Conservation (phyloP, 2,888 invertebrate genomes). For the Acleris sparsana region DNA sequence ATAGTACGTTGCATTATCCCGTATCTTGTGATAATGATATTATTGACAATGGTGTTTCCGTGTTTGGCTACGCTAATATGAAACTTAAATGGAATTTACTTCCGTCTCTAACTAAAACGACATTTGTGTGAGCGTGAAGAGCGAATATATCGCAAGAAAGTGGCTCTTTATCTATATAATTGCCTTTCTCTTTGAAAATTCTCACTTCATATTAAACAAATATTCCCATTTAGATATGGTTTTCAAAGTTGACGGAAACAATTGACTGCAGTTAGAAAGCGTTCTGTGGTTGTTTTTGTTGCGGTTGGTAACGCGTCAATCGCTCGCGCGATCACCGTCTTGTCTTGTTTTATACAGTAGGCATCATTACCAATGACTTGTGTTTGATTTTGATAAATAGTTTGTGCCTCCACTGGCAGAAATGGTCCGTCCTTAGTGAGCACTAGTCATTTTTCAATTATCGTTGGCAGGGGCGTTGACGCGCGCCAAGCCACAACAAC, state of each 20-base stretch:
- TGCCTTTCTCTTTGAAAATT: conserved; percentile 12
- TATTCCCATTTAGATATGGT: conserved; percentile 18
- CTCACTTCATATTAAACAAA: conserved; percentile 14
- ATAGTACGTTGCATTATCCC: no score
- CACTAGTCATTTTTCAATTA: conserved; percentile 52
- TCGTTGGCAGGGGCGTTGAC: conserved; percentile 41
- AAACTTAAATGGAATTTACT: no score
- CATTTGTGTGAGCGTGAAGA: background rate
- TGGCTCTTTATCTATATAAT: background rate
- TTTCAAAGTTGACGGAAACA: conserved; percentile 23
- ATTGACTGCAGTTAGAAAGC: conserved; percentile 36
- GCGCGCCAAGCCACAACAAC: conserved; percentile 40
- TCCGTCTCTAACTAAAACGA: background rate
- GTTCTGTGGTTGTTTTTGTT: conserved; percentile 18
- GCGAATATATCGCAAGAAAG: background rate
- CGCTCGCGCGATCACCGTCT: background rate
- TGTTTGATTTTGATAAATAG: conserved; percentile 42
- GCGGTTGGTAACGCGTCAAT: conserved; percentile 3
- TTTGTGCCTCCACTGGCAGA: conserved; percentile 43
- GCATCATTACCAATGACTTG: background rate
- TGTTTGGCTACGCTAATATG: no score
- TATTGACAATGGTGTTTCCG: no score
- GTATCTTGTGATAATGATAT: no score
- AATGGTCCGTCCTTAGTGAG: conserved; percentile 48
- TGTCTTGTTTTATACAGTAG: background rate